Evolutionary conservation across 2,888 invertebrate genomes (phyloP).

Genomic region (Cactoblastis cactorum): DNA sequence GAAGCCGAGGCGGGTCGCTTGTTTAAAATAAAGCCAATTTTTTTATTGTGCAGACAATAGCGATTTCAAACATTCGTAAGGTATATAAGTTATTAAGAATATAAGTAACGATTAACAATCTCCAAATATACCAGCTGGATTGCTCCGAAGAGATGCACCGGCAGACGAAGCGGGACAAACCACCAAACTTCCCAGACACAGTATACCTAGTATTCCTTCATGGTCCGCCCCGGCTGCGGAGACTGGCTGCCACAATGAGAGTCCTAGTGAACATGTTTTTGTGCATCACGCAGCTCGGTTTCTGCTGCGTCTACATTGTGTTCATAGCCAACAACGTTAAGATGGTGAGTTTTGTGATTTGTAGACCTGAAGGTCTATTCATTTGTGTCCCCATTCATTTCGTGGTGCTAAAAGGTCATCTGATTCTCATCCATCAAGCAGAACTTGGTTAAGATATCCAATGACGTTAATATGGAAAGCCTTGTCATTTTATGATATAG

Average conservation of each 20-base stretch:
- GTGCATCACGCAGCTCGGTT: conserved; percentile 97
- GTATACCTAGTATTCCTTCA: conserved; percentile 89
- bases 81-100: too few relatives aligned
- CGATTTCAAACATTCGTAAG: too few relatives aligned
- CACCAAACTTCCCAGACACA: conserved; percentile 89
- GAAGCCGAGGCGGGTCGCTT: too few relatives aligned
- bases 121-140: conserved; percentile 68
- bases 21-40: too few relatives aligned
- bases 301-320: conserved; percentile 98
- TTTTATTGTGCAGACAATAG: too few relatives aligned
- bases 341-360: conserved; percentile 75
- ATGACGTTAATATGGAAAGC: too few relatives aligned
- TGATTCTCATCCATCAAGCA: too few relatives aligned
- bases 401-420: too few relatives aligned
- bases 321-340: conserved; percentile 93
- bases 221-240: conserved; percentile 83
- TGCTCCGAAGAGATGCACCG: conserved; percentile 84
- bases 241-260: conserved; percentile 82
- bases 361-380: too few relatives aligned
- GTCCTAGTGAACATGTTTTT: conserved; percentile 90
- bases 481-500: too few relatives aligned
- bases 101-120: background rate
- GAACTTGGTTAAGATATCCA: too few relatives aligned
- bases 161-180: conserved; percentile 73
- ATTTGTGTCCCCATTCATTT: too few relatives aligned